Evolutionary conservation across 2,797 vertebrate genomes (phyloP).

Genomic region (Hypotaenidia philippensis): DNA sequence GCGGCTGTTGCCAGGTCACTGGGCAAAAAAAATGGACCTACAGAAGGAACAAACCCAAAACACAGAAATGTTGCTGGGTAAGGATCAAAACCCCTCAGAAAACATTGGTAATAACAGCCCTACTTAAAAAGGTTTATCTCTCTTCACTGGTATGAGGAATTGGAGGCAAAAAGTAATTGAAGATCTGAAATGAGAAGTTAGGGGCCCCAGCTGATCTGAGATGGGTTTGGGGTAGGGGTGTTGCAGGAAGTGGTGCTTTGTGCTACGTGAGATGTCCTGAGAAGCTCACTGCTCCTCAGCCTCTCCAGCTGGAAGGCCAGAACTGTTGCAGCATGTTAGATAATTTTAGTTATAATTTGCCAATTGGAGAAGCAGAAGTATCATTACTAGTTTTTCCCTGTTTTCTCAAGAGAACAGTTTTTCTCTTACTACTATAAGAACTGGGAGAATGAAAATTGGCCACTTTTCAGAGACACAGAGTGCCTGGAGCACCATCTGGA

Average conservation of each 20-base stretch:
- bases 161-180: neutral
- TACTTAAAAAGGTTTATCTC: neutral
- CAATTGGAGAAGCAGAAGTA: constrained; percentile 31
- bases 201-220: neutral
- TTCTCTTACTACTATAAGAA: constrained; percentile 18
- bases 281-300: neutral
- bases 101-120: neutral
- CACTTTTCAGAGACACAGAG: neutral
- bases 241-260: neutral
- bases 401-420: constrained; percentile 28
- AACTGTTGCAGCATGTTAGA: neutral
- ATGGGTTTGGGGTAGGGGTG: neutral
- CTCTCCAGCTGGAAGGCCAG: constrained; percentile 7
- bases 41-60: neutral
- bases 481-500: constrained; percentile 61
- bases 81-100: neutral
- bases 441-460: constrained; percentile 15
- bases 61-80: neutral
- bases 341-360: constrained; percentile 19
- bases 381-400: constrained; percentile 34
- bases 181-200: neutral
- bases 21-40: neutral
- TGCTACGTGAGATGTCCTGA: rapidly evolving
- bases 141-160: neutral
- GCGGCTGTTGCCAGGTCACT: neutral